Conservation (phyloP, 2,888 invertebrate genomes). For the Lissonota sp. region DNA sequence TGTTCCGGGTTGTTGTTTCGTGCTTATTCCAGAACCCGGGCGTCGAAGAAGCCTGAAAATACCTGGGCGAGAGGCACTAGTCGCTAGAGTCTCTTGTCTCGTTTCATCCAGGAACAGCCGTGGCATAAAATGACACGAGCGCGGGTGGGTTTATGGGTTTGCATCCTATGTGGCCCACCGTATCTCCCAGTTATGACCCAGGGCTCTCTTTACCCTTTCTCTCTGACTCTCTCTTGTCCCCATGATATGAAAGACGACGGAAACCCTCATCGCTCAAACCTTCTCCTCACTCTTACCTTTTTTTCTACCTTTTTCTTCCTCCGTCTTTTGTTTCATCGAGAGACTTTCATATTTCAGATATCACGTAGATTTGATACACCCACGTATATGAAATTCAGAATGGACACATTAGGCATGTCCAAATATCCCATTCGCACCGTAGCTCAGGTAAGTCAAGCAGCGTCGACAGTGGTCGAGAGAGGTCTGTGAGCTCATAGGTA, state of each 20-base stretch:
- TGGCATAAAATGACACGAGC: constrained; percentile 58
- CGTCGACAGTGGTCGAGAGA: constrained; percentile 14
- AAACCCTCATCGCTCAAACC: constrained; percentile 9
- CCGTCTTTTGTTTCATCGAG: constrained; percentile 6
- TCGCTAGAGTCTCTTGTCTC: constrained; percentile 18
- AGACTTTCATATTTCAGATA: constrained; percentile 1
- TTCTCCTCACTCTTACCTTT: constrained; percentile 1
- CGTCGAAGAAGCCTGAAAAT: constrained; percentile 16
- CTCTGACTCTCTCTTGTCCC: neutral
- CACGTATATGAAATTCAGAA: neutral
- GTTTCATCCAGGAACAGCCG: constrained; percentile 23
- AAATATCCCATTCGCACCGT: neutral
- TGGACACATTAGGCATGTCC: neutral
- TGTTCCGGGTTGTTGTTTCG: constrained; percentile 3
- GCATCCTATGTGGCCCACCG: constrained; percentile 81
- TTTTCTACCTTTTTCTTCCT: constrained; percentile 15
- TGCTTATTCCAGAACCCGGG: constrained; percentile 2
- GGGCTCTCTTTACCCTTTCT: neutral
- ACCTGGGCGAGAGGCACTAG: constrained; percentile 46
- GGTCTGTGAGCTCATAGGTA: neutral
- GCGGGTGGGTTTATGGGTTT: constrained; percentile 81
- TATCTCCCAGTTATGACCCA: constrained; percentile 77
- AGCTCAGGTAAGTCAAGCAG: constrained; percentile 2
- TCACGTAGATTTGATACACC: neutral
- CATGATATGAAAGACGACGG: constrained; percentile 41